Base-by-base conservation (phyloP, 2,797 vertebrate genomes). In the Eleutherodactylus coqui region DNA sequence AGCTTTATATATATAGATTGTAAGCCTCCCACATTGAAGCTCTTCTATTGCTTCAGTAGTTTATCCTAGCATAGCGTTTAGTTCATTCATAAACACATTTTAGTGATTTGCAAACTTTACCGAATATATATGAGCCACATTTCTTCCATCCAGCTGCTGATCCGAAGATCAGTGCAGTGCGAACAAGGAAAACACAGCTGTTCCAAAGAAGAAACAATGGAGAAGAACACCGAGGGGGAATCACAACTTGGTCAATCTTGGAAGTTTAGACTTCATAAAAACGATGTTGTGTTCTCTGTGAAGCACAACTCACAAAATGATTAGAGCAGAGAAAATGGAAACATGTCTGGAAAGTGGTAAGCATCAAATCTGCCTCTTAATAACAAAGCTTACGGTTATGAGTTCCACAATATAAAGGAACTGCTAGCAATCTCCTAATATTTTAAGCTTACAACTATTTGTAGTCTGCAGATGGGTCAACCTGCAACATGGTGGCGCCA, bases 111-210 rank as follows among this genome's bases (percentile, higher is more conserved):
- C 21, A 29, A 53, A 70, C 21, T 16, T 60, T 45, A 83, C 51
- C 53, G 11, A 60, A 64, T 62, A 64, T 29, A 75, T 76, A 76
- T 76, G 27, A 38, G 80, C 32, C 11, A 29, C 55, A 55, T 64
- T 77, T 76, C 72, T 47, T 49, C 9, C 41, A 77, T 76, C 73
- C 83, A 84, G 83, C 73, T 84, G 83, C 34, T 53, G 58, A 16
- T 69, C 60, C 11, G 67, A 49, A 67, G 72, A 77, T 64, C 13
- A 19, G 27, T 38, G 21, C 11, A 82, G 19, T 58, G 13, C 6
- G 5, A 34, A 24, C 49, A 53, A 62, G 60, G 14, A 77, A 64
- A 84, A 77, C 58, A 77, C 73, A 84, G 73, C 73, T 84, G 73
- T 53, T 76, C 17, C 21, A 24, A 77, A 67, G 75, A 7, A 75